phyloP scores from a whole-genome alignment of 2,888 invertebrate species.

The Ophion slaviceki region DNA sequence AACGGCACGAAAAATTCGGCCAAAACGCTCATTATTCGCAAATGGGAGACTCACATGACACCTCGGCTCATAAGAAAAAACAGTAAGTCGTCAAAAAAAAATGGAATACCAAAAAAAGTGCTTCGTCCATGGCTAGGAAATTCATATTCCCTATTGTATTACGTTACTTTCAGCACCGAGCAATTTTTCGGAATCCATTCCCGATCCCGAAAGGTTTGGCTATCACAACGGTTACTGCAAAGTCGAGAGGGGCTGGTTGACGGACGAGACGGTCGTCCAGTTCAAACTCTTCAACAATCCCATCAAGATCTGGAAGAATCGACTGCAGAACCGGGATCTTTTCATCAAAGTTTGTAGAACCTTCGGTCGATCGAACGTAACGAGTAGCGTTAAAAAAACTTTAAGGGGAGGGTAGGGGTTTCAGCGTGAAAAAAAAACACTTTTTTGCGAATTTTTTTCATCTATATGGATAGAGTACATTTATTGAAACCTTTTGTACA shows the following conservation, averaged over 20 bases:
- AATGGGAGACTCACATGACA: conserved; percentile 92
- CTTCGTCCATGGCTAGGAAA: background rate
- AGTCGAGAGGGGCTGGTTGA: conserved; percentile 93
- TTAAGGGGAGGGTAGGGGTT: no score
- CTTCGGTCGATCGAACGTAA: no score
- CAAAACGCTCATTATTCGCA: conserved; percentile 86
- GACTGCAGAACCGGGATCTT: conserved; percentile 88
- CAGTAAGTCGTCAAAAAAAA: conserved; percentile 75
- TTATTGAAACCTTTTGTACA: no score
- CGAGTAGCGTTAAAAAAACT: background rate
- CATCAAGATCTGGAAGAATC: conserved; percentile 90
- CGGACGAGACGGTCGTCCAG: conserved; percentile 92
- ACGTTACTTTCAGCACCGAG: conserved; percentile 73
- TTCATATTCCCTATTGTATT: background rate
- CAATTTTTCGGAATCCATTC: conserved; percentile 79
- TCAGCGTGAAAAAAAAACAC: no score
- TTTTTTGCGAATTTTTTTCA: no score
- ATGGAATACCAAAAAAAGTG: background rate
- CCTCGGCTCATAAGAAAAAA: conserved; percentile 87
- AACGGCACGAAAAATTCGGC: conserved; percentile 82
- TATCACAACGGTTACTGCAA: conserved; percentile 85
- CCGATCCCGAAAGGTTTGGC: conserved; percentile 88
- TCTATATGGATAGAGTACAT: no score
- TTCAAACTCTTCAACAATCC: conserved; percentile 93
- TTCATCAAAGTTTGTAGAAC: conserved; percentile 86